Percentiles rank a stretch among this genome's conserved stretches.
These are phyloP conservation scores for Eurypyga helias DNA, from an alignment of 2,113 vertebrate genomes.

Conservation along the genomic window DNA sequence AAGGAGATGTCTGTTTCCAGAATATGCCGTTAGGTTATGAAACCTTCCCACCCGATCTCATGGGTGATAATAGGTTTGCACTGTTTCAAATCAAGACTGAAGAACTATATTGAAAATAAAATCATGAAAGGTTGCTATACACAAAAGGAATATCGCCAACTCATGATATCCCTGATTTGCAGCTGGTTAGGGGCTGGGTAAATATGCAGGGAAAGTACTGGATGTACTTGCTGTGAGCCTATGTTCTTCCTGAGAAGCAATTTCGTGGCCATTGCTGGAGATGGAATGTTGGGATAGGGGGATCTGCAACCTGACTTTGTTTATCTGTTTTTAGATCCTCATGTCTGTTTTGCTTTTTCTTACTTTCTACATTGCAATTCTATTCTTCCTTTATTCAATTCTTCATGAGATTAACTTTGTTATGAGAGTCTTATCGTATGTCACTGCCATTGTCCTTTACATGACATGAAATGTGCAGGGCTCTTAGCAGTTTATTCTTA, in stretches of 20 bases:
- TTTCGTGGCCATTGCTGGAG: not conserved
- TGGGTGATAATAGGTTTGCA: not conserved
- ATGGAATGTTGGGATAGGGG: fast-evolving
- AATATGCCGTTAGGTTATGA: not conserved
- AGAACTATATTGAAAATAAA: not conserved
- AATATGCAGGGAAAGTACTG: not conserved
- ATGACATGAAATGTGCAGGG: not conserved
- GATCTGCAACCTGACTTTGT: not conserved
- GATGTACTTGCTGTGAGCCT: not conserved
- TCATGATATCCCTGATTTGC: not conserved
- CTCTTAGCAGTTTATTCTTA: not conserved
- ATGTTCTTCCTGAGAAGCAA: not conserved
- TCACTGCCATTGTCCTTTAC: not conserved
- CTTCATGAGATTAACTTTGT: not conserved
- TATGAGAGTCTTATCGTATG: not conserved
- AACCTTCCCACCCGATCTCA: not conserved
- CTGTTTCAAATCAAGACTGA: not conserved
- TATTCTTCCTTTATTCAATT: not conserved
- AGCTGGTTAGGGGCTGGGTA: not conserved
- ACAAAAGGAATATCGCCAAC: not conserved
- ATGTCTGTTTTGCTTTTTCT: not conserved
- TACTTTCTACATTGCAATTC: not conserved
- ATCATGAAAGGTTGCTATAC: not conserved
- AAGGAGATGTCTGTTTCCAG: not conserved
- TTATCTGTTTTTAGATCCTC: not conserved